Percentiles rank a stretch among this genome's conserved stretches.
Evolutionary conservation across 2,888 invertebrate genomes (phyloP).

Genomic region (Caenorhabditis panamensis): DNA sequence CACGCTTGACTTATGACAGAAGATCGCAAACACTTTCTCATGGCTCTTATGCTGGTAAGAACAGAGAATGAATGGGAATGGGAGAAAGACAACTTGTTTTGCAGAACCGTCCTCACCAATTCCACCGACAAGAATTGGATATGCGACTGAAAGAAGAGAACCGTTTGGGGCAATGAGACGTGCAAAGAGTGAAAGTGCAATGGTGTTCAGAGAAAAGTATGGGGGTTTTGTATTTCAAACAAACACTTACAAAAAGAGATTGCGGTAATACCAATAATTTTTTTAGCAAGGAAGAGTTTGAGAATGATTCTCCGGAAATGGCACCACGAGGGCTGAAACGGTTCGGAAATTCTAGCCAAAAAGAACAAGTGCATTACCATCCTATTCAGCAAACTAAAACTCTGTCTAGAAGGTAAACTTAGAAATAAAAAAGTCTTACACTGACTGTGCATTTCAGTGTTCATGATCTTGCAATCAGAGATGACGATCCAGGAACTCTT

Average conservation of each 20-base stretch:
- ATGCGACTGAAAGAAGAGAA: conserved; percentile 59
- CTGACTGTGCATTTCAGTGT: conserved; percentile 44
- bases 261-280: background rate
- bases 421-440: background rate
- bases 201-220: conserved; percentile 66
- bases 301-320: conserved; percentile 57
- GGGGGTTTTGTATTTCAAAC: background rate
- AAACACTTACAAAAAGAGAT: too few species aligned
- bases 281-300: conserved; percentile 50
- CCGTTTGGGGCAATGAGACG: conserved; percentile 74
- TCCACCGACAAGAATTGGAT: conserved; percentile 45
- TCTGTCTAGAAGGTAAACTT: conserved; percentile 59
- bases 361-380: conserved; percentile 67
- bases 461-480: conserved; percentile 62
- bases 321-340: conserved; percentile 62
- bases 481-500: conserved; percentile 59
- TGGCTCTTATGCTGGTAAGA: conserved; percentile 54
- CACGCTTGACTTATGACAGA: conserved; percentile 60
- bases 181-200: conserved; percentile 76
- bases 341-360: conserved; percentile 40
- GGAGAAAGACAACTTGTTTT: conserved; percentile 5
- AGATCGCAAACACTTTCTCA: conserved; percentile 66
- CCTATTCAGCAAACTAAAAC: conserved; percentile 67
- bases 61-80: background rate
- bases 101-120: conserved; percentile 59